Evolutionary conservation across 2,113 vertebrate genomes (phyloP), one percentile per base, ranked within the genome.

Genomic region (Bos javanicus): DNA sequence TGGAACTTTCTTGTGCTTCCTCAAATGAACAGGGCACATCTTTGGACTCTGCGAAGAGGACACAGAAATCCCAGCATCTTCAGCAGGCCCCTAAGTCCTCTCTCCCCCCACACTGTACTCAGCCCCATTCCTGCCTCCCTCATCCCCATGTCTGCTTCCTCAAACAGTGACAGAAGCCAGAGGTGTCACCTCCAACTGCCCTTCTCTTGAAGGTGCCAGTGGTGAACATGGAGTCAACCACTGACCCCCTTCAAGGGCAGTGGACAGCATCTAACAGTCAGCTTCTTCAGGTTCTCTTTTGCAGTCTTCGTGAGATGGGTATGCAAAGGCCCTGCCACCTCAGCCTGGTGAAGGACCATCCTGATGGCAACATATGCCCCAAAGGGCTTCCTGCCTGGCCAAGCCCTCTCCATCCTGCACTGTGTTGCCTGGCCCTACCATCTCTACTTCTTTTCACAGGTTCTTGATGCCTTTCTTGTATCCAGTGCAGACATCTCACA

Each of bases 121-220:
- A 4, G 50, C 39, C n/a, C 25, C 33, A 11, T 13, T 43, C 17
- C 28, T 86, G 15, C 94, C 36, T 64, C 12, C 10, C 6, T 15
- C 9, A 3, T 30, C 28, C 13, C n/a, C 50, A 28, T 7, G 43
- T 28, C 48, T 71, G n/a, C 12, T 6, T 56, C 50, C 28, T 60
- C 30, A 19, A 6, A 6, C 36, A 82, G 28, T 12, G 21, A 54
- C 1, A 10, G 71, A 25, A 28, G 56, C 15, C 33, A 33, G 56
- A 23, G 25, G 7, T 7, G 1, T 25, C 0, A 2, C 33, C 12
- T 30, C 11, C 30, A 2, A 33, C 9, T 0, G 8, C 12, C n/a
- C 36, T 17, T 14, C 17, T 81, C 21, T 88, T 23, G 2, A 76
- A n/a, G 2, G 11, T 10, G 14, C n/a, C 50, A 30, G 46, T n/a